Percentiles rank a stretch among this genome's conserved stretches.
Conservation (phyloP, 2,888 invertebrate species). For the Agriopis leucophaearia region DNA sequence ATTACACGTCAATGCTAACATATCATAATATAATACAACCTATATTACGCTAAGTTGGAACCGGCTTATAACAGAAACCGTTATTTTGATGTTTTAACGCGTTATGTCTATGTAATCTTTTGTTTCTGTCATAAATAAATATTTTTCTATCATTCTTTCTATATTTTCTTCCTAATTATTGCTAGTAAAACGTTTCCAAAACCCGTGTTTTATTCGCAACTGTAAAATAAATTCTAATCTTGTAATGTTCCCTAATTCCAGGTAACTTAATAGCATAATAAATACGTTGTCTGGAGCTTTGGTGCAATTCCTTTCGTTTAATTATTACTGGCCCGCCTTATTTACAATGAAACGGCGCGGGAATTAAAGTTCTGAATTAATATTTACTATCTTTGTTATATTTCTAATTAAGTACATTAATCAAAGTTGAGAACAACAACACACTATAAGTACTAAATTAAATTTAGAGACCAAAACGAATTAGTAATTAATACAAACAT, state of each 20-base stretch:
- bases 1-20: too few relatives aligned
- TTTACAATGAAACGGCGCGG: slow-evolving; percentile 35
- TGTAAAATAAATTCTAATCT: slow-evolving; percentile 42
- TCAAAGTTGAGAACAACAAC: slow-evolving; percentile 17
- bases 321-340: slow-evolving; percentile 43
- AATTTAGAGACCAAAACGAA: background rate
- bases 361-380: slow-evolving; percentile 41
- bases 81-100: too few relatives aligned
- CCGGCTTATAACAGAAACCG: too few relatives aligned
- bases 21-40: too few relatives aligned
- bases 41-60: too few relatives aligned
- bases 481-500: slow-evolving; percentile 3
- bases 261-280: slow-evolving; percentile 46
- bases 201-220: slow-evolving; percentile 15
- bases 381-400: slow-evolving; percentile 40
- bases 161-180: slow-evolving; percentile 7
- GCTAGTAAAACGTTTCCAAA: slow-evolving; percentile 13
- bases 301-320: slow-evolving; percentile 47
- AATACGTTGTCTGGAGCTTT: slow-evolving; percentile 43
- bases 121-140: too few relatives aligned
- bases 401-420: slow-evolving; percentile 30
- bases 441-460: slow-evolving; percentile 1
- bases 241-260: slow-evolving; percentile 43
- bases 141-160: too few relatives aligned
- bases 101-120: too few relatives aligned